Base-by-base conservation (phyloP, 2,888 invertebrate species). In the Sipunculus nudus region DNA sequence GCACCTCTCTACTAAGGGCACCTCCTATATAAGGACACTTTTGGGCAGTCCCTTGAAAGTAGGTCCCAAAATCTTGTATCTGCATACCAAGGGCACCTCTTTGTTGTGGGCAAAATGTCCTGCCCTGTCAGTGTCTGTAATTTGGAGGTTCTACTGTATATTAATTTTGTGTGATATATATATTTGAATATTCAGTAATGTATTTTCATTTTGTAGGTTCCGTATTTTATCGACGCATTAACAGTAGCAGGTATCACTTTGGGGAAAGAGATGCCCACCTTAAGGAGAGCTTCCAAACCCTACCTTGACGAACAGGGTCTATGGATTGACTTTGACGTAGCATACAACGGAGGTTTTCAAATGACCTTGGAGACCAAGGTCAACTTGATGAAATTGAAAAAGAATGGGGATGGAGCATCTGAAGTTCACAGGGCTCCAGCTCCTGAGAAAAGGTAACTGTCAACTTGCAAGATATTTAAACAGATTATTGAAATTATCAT, bases 291-390 rank as follows among this genome's bases (percentile, higher is more conserved):
- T n/a, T 75, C 75, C 40, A 71, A 72, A 53, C 93, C 94, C 0
- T 82, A 87, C 43, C 83, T 91, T 65, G 92, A 95, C 84, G 89
- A 90, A 69, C 88, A 90, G 76, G 96, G 96, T 38, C 85, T 95
- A 56, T 96, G 96, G 95, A 86, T 94, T 0, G 93, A 95, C 84
- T 85, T 94, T 16, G 91, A 93, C 76, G 83, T 94, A 59, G 87
- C 88, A 2, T 94, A 94, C 84, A 76, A 75, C 41, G 84, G 84
- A 2, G 94, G 94, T 68, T 88, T 92, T 41, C 88, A 89, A 67
- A 90, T 95, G 87, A 91, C 91, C 1, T 87, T 96, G 35, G 92
- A 92, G 78, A 95, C 95, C 1, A 94, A 94, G 81, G 86, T 95
- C 71, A 95, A 95, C 85, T 83, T 92, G 45, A 88, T 92, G 87